Conservation (phyloP, 2,113 vertebrate genomes). For the Passer montanus region DNA sequence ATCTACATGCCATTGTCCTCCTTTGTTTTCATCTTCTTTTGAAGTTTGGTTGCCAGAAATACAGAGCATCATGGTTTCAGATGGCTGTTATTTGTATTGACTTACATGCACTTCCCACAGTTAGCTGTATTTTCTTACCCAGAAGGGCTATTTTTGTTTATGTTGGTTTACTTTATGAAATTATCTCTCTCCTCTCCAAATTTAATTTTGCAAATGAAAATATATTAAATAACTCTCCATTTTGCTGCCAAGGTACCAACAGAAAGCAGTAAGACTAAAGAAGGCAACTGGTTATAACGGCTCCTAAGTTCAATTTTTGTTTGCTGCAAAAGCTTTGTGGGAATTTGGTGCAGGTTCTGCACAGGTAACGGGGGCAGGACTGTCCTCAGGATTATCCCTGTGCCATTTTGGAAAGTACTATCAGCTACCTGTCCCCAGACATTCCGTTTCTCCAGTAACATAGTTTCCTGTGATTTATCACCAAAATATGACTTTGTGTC, state of each 20-base stretch:
- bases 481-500: not conserved
- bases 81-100: not conserved
- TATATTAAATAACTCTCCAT: not conserved
- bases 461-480: not conserved
- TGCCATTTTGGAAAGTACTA: not conserved
- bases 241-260: not conserved
- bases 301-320: not conserved
- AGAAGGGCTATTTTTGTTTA: not conserved
- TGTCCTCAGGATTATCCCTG: not conserved
- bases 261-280: not conserved
- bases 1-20: not conserved
- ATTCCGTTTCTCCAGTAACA: not conserved
- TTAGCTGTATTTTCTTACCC: not conserved
- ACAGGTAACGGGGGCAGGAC: not conserved
- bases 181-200: not conserved
- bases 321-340: not conserved
- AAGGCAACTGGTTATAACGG: not conserved
- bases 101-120: not conserved
- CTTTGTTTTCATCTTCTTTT: slow-evolving; percentile 14
- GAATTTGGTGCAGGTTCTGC: not conserved
- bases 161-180: slow-evolving; percentile 6
- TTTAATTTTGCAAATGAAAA: slow-evolving; percentile 35
- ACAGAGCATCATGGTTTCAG: not conserved
- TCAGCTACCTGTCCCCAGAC: not conserved
- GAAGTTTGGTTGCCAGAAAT: not conserved